phyloP scores from a whole-genome alignment of 2,113 vertebrate species.

The Hemibagrus wyckioides region DNA sequence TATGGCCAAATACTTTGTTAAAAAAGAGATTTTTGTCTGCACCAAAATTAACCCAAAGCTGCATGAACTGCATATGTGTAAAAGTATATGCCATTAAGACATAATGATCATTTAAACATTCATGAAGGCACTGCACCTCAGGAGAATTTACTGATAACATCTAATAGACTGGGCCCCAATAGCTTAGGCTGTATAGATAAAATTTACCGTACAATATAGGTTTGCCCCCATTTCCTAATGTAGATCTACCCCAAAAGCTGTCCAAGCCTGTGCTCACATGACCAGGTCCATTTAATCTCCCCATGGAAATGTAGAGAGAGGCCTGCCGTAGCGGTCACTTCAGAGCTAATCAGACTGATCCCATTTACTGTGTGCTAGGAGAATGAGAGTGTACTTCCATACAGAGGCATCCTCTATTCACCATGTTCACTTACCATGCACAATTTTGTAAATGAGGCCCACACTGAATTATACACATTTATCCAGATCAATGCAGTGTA shows the following conservation, averaged over 20 bases:
- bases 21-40: not conserved
- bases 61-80: not conserved
- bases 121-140: not conserved
- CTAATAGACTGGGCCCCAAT: not conserved
- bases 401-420: conserved; percentile 20
- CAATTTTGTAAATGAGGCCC: conserved; percentile 56
- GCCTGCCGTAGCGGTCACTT: conserved; percentile 60
- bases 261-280: conserved; percentile 62
- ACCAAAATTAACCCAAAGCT: not conserved
- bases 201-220: not conserved
- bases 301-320: conserved; percentile 53
- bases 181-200: not conserved
- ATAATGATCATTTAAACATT: not conserved
- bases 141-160: conserved; percentile 15
- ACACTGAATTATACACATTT: conserved; percentile 46
- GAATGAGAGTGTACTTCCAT: conserved; percentile 48
- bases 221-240: conserved; percentile 56
- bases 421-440: conserved; percentile 44
- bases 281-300: conserved; percentile 67
- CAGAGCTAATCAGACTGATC: conserved; percentile 65
- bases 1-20: not conserved
- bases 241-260: conserved; percentile 68
- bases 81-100: not conserved
- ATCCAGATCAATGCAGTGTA: conserved; percentile 26
- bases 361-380: conserved; percentile 61